Evolutionary conservation across 2,797 vertebrate genomes (phyloP).

Genomic region (Eulemur rubriventer): DNA sequence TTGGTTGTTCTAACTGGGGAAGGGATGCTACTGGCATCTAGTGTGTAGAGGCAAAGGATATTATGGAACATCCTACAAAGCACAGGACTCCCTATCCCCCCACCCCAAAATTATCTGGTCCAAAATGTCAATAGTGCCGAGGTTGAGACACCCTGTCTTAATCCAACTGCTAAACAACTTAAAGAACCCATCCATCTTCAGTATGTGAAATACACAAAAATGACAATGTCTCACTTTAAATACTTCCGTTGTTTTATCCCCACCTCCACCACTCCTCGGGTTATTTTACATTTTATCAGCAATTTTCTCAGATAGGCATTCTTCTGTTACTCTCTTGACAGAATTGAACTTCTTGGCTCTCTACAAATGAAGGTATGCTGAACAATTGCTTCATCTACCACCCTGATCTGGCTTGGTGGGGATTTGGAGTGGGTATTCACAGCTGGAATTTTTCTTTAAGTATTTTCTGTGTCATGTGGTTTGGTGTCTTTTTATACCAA

Average conservation of each 20-base stretch:
- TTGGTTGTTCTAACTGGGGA: background rate
- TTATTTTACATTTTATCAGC: background rate
- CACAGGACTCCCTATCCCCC: background rate
- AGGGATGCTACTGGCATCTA: background rate
- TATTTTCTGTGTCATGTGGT: constrained; percentile 60
- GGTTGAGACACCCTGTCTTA: background rate
- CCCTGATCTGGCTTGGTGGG: background rate
- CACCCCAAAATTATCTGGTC: background rate
- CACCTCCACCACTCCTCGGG: no score
- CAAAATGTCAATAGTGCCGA: background rate
- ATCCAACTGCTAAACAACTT: background rate
- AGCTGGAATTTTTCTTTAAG: constrained; percentile 24
- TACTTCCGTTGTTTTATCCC: background rate
- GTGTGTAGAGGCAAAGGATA: background rate
- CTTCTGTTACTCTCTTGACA: background rate
- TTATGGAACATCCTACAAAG: no score
- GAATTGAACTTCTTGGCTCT: background rate
- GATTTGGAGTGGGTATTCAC: background rate
- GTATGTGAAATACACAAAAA: background rate
- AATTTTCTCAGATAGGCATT: background rate
- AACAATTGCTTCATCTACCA: background rate
- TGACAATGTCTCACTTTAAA: background rate
- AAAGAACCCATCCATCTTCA: background rate
- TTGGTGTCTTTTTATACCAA: constrained; percentile 59
- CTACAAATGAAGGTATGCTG: background rate